Evolutionary conservation across 2,888 invertebrate genomes (phyloP), one percentile per base, ranked within the genome.

Genomic region (Eupithecia insigniata): DNA sequence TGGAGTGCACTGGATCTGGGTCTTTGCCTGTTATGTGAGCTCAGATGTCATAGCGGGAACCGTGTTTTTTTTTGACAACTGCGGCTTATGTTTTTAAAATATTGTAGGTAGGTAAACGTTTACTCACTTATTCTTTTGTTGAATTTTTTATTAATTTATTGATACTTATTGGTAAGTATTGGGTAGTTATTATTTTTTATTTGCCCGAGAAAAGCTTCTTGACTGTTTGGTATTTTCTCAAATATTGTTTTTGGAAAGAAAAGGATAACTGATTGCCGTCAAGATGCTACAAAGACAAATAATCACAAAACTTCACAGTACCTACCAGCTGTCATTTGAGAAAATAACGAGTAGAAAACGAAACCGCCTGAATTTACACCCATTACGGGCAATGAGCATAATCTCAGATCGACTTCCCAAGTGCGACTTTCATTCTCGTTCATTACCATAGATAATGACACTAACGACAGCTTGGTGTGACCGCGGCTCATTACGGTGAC

Each of bases 391-490:
- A 79, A 75, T 77, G 75, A 76, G 76, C 76, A 74, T 76, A 75
- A 76, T 79, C 70, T 74, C 69, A 75, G 71, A 73, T 74, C 74
- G 69, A 78, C 78, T 70, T 70, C 72, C 71, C 73, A 70, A 74
- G 71, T 72, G 69, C 43, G 72, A 85, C 87, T 88, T 87, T 89
- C 86, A 79, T 85, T 88, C 86, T 88, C 83, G 77, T 84, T 83
- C 75, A 84, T 83, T 82, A 81, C 80, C 78, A 76, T 74, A 70
- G 76, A 79, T 81, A 82, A 80, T 80, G 78, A 76, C 73, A 60
- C 72, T 78, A 79, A 89, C 84, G 89, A 82, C 76, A 70, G 80
- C 72, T 82, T 89, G 82, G 87, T 89, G 89, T 89, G 89, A 87
- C 88, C 80, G 76, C 66, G 69, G 71, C 79, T 85, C 89, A 87